Base-by-base conservation (phyloP, 2,888 invertebrate genomes). In the Ornithoptera alexandrae region DNA sequence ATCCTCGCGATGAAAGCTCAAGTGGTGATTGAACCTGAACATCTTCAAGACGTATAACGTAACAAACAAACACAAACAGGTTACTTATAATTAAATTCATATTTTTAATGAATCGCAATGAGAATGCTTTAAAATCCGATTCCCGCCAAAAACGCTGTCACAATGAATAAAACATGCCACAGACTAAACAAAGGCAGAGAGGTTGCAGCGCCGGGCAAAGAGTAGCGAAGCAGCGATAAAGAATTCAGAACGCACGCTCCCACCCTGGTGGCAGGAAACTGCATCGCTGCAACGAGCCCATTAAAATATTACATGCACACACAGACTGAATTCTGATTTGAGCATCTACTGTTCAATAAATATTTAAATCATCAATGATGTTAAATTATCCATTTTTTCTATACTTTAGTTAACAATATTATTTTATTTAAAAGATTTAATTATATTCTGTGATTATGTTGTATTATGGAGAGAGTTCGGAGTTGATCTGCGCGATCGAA, bases 261-360 rank as follows among this genome's bases (percentile, higher is more conserved):
- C 75, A 72, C 76, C 74, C 69, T 68, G 72, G 67, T 71, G 73
- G 73, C 73, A 75, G 76, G 76, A 77, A 77, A 74, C 71, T 67
- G 71, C 68, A 70, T 67, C 72, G 72, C 70, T 53, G 42, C 65
- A 63, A 65, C 68, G 56, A 56, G 65, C 63, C 73, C 72, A 77
- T 78, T 78, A 75, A 75, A 76, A 72, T 74, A 76, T 77, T 75
- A 76, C 75, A 72, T 69, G 70, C 65, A 62, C 63, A 71, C 77
- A 66, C n/a, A 71, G 18, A 46, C 24, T 36, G 76, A 75, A 76
- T 76, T 66, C 61, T 72, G 67, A 74, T 69, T 66, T 18, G 24
- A 65, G 6, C 22, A 12, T 46, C 46, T 15, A 59, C 46, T 42
- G 24, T 42, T 58, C 59, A 59, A 65, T 59, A 50, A 56, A 53